Evolutionary conservation across 2,797 vertebrate genomes (phyloP), one percentile per base, ranked within the genome.

Genomic region (Siniperca scherzeri): DNA sequence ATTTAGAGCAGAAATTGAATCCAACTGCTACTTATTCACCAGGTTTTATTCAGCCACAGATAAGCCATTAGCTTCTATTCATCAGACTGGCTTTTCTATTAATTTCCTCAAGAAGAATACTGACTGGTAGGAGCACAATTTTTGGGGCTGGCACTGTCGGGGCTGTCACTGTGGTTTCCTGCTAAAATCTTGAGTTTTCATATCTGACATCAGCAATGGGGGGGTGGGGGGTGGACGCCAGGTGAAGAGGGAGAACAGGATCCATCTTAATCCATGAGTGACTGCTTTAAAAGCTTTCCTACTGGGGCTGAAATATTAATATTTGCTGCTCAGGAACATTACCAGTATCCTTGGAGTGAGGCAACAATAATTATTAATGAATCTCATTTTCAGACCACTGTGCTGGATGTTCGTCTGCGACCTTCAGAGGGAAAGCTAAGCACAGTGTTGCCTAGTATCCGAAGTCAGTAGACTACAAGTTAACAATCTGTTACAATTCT

Each of bases 351-450:
- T 83, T 48, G 53, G 87, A 92, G 87, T 70, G 86, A 89, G 78
- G 87, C 87, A 77, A 74, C 27, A 70, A 94, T 92, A 90, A 93
- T 95, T 93, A 94, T 94, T 93, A 94, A 94, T 94, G 92, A 90
- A 89, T 90, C 82, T 89, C 82, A 92, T 94, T 94, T 95, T 90
- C 78, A 90, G 85, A 84, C 70, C 80, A 86, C 83, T 79, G 86
- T 87, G 88, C 87, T 75, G 81, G 88, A 85, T 92, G 89, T 92
- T 94, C 85, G 77, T 72, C 67, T 50, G 48, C 61, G 68, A 93
- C 86, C 83, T 90, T 86, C 81, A 78, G 73, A 88, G 74, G 68
- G 53, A 83, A 77, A 70, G 70, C 67, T 70, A 76, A 83, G 83
- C 79, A 19, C 48, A 64, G 80, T 17, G 21, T 30, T 1, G 40